These are phyloP conservation scores for Masticophis lateralis DNA, from an alignment of 2,797 vertebrate genomes.

Conservation along the genomic window DNA sequence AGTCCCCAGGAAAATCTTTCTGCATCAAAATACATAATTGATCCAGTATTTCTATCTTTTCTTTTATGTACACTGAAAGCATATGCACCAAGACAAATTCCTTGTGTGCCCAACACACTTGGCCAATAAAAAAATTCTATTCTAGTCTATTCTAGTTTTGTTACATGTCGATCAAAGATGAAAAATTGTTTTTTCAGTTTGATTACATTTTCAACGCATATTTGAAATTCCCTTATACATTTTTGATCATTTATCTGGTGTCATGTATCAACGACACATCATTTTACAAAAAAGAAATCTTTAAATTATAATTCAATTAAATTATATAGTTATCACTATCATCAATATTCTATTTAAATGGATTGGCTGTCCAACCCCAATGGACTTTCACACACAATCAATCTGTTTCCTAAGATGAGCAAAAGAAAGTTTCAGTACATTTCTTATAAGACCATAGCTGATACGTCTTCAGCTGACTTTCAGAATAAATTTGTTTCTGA, in stretches of 20 bases:
- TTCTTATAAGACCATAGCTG: conserved; percentile 55
- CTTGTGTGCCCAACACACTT: no score
- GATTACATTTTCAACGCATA: not conserved
- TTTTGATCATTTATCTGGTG: not conserved
- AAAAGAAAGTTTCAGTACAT: conserved; percentile 51
- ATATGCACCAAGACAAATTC: no score
- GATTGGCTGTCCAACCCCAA: not conserved
- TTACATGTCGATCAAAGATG: not conserved
- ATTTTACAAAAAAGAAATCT: not conserved
- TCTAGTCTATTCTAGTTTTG: not conserved
- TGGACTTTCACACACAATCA: not conserved
- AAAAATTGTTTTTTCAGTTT: not conserved
- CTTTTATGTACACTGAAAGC: no score
- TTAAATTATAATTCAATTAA: not conserved
- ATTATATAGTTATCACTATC: not conserved
- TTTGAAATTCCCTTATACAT: not conserved
- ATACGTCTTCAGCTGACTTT: conserved; percentile 65
- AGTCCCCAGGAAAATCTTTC: not conserved
- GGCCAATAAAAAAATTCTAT: no score
- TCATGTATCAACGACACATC: not conserved
- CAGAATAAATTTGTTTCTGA: conserved; percentile 66
- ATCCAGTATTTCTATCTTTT: not conserved
- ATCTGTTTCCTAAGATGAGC: conserved; percentile 25
- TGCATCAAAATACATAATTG: not conserved
- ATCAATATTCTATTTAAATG: not conserved